Evolutionary conservation across 2,797 vertebrate species (phyloP).

Genomic region (Myotis pilosus): DNA sequence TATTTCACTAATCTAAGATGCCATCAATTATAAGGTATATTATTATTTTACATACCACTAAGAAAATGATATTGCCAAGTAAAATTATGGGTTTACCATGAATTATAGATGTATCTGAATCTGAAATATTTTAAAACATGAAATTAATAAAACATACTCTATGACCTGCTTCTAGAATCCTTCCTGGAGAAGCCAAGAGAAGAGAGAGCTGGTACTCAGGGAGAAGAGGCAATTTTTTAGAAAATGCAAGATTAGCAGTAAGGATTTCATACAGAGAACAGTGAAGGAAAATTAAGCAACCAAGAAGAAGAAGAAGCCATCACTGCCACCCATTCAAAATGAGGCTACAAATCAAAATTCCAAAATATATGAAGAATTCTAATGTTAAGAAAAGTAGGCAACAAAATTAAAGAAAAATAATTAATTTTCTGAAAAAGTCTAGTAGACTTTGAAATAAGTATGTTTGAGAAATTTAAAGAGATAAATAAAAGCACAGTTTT

Average conservation of each 20-base stretch:
- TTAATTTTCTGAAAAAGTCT: neutral
- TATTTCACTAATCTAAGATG: neutral
- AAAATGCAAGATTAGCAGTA: neutral
- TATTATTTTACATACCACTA: neutral
- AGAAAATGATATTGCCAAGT: neutral
- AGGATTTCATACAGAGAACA: neutral
- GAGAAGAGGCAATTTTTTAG: neutral
- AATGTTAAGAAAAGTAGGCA: neutral
- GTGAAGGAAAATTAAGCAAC: neutral
- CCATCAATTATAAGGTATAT: neutral
- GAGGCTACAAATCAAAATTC: neutral
- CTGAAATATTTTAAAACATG: constrained; percentile 10
- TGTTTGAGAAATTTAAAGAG: neutral
- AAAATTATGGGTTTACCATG: neutral
- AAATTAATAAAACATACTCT: neutral
- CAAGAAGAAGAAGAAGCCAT: neutral
- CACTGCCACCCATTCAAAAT: neutral
- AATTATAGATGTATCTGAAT: neutral
- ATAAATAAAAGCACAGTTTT: neutral
- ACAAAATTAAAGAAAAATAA: constrained; percentile 3
- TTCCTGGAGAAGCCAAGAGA: neutral
- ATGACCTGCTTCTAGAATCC: neutral
- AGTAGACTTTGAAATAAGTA: neutral
- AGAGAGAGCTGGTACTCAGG: neutral
- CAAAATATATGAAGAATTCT: constrained; percentile 5